A percentile compares a stretch with the other conserved stretches of the same genome.
These are phyloP conservation scores for Apantesis nais DNA, from an alignment of 2,888 invertebrate species.

Conservation along the genomic window DNA sequence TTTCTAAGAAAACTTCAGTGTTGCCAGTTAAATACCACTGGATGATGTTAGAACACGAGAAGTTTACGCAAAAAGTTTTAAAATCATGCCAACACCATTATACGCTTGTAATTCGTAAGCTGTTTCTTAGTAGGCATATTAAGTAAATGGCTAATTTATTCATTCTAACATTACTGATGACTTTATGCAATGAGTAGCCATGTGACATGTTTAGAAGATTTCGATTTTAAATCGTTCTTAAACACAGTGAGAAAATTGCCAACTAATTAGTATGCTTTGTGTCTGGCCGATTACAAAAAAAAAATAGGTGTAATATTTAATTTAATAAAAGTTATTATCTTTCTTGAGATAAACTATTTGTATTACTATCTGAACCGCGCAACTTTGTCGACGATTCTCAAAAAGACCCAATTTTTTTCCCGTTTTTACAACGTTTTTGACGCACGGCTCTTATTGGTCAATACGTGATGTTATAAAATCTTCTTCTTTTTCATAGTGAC, in stretches of 20 bases:
- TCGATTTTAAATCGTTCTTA: neutral
- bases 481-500: too few species aligned
- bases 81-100: neutral
- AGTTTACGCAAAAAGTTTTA: constrained; percentile 17
- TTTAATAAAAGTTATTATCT: too few species aligned
- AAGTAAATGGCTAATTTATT: constrained; percentile 12
- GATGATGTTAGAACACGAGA: constrained; percentile 7
- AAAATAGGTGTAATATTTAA: too few species aligned
- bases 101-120: constrained; percentile 4
- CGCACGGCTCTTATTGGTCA: too few species aligned
- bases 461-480: too few species aligned
- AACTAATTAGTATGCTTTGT: too few species aligned
- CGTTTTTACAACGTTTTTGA: too few species aligned
- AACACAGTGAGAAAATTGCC: neutral
- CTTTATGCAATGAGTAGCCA: neutral
- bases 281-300: too few species aligned
- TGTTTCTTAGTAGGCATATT: constrained; percentile 2
- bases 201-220: neutral
- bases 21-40: constrained; percentile 22
- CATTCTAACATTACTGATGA: neutral
- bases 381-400: too few species aligned
- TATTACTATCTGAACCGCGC: too few species aligned
- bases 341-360: too few species aligned
- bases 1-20: constrained; percentile 41
- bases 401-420: too few species aligned